Evolutionary conservation across 2,113 vertebrate species (phyloP).

Genomic region (Triplophysa rosa): DNA sequence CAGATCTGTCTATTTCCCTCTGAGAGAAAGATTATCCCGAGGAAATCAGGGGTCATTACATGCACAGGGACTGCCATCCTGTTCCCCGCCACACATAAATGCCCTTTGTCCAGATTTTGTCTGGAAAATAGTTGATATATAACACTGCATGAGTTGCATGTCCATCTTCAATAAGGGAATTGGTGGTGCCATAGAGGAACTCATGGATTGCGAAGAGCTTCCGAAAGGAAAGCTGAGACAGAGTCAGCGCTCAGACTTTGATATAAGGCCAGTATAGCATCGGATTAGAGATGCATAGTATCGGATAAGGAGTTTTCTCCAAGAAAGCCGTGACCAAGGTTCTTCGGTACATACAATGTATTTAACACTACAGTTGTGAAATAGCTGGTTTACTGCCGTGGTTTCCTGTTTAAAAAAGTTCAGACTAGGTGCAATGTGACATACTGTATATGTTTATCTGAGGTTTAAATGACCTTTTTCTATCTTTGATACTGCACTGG

Average conservation of each 20-base stretch:
- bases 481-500: no score
- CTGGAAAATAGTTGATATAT: conserved; percentile 53
- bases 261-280: conserved; percentile 16
- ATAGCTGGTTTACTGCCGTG: no score
- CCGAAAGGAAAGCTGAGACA: conserved; percentile 29
- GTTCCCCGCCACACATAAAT: conserved; percentile 47
- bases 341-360: not conserved
- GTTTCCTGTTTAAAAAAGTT: no score
- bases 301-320: no score
- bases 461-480: no score
- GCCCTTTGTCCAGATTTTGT: conserved; percentile 56
- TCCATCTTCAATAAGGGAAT: conserved; percentile 36
- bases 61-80: conserved; percentile 67
- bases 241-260: conserved; percentile 29
- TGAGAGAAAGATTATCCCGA: conserved; percentile 76
- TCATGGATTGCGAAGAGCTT: conserved; percentile 15
- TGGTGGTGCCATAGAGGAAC: conserved; percentile 35
- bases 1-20: conserved; percentile 78
- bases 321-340: not conserved
- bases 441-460: no score
- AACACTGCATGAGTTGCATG: conserved; percentile 43
- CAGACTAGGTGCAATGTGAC: no score
- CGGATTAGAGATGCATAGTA: not conserved
- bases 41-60: conserved; percentile 75
- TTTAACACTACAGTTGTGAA: no score